These are phyloP conservation scores for Chionoecetes opilio DNA, from an alignment of 1,140 invertebrate genomes.

Conservation along the genomic window DNA sequence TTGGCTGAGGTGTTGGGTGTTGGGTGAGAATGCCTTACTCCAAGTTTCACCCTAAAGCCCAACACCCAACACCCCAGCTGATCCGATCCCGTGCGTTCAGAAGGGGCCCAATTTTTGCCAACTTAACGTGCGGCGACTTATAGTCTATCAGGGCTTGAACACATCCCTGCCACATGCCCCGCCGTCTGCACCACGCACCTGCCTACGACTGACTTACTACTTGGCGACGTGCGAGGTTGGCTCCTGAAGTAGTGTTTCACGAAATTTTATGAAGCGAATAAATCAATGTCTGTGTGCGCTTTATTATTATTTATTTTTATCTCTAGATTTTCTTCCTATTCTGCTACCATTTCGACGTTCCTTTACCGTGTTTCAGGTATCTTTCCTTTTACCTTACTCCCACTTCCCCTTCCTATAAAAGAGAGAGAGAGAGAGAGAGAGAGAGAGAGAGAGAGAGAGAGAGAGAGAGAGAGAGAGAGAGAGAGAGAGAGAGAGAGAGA, in stretches of 20 bases:
- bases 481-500: neutral
- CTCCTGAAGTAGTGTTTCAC: neutral
- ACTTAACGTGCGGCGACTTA: too few relatives aligned
- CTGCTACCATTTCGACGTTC: neutral
- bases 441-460: neutral
- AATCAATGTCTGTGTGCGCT: neutral
- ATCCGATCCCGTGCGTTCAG: too few relatives aligned
- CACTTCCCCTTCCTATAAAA: neutral
- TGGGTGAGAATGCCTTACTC: too few relatives aligned
- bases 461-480: slow-evolving; percentile 22
- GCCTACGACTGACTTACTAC: neutral
- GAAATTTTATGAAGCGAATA: slow-evolving; percentile 21
- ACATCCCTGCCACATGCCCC: neutral
- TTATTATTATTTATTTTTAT: neutral
- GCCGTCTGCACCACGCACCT: neutral
- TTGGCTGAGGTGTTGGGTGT: too few relatives aligned
- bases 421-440: slow-evolving; percentile 36
- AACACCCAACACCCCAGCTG: too few relatives aligned
- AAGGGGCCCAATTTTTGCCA: too few relatives aligned
- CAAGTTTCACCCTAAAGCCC: too few relatives aligned
- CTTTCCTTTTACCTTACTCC: neutral
- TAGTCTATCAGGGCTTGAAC: neutral
- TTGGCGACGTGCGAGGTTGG: slow-evolving; percentile 14
- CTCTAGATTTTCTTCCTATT: neutral
- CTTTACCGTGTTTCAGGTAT: neutral